Evolutionary conservation across 37 sponge, comb jelly and placozoan species (phyloP), one percentile per base, ranked within the genome.

Genomic region (Chondrosia reniformis): DNA sequence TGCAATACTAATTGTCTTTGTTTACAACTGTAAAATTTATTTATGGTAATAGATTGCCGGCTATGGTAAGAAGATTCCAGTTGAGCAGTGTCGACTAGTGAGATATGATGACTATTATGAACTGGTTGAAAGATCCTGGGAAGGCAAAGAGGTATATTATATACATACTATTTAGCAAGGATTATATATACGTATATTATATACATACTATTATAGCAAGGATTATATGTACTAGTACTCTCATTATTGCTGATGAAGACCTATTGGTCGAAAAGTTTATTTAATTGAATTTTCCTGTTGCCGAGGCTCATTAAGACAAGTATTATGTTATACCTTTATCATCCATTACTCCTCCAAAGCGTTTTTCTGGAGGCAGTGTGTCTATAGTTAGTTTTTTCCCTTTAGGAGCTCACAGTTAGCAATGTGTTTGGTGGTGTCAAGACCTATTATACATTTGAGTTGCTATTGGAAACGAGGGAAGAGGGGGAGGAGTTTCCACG

Each of bases 91-190:
- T 78, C 67, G 96, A 17, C 31, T 95, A 37, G 90, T 95, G 7
- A 86, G 76, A 46, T 95, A 95, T 76, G 96, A 95, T 80, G 89
- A 89, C 76, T 92, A 87, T 67, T 80, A 87, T 25, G 96, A 95
- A 21, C 79, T 83, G 21, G 55, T 95, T 36, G 96, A 95, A 59
- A 84, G 86, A 67, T 95, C 96, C 31, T 95, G 85, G 84, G 96
- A 95, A 33, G 84, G 74, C 12, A 73, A 63, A 9, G 81, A 92
- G 86, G 94, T 89, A 34, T 62, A n/a, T n/a, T n/a, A n/a, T n/a
- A n/a, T n/a, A n/a, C n/a, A n/a, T n/a, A n/a, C n/a, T n/a, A n/a
- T n/a, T n/a, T n/a, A n/a, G n/a, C n/a, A n/a, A n/a, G n/a, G n/a
- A n/a, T n/a, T n/a, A n/a, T n/a, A n/a, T n/a, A n/a, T n/a, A n/a